Conservation (phyloP, 1,140 invertebrate genomes). For the Nasonia vitripennis region DNA sequence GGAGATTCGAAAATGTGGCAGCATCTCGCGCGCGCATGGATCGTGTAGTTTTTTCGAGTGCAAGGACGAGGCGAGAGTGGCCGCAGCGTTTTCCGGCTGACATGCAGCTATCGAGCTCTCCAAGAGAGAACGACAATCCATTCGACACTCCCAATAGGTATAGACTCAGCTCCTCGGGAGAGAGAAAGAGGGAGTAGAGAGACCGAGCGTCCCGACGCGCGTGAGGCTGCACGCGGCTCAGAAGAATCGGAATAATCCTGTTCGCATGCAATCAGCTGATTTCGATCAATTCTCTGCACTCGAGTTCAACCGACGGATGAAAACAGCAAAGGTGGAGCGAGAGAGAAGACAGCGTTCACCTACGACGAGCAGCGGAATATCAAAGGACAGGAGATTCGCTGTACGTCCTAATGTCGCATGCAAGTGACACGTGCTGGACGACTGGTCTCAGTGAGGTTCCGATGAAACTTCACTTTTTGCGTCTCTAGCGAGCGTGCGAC, state of each 20-base stretch:
- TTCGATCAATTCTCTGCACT: constrained; percentile 64
- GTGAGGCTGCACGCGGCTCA: background rate
- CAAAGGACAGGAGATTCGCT: constrained; percentile 55
- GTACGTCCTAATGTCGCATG: constrained; percentile 52
- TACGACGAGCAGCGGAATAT: constrained; percentile 3
- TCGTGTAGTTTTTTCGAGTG: background rate
- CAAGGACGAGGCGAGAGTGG: background rate
- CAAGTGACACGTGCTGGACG: constrained; percentile 57
- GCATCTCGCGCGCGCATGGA: no score
- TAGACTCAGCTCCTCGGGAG: background rate
- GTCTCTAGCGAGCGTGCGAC: constrained; percentile 15
- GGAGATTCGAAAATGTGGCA: constrained; percentile 23
- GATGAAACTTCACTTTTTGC: constrained; percentile 42
- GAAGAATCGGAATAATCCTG: background rate
- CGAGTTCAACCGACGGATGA: background rate
- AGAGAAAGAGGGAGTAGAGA: background rate
- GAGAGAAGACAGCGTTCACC: constrained; percentile 47
- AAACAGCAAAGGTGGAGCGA: constrained; percentile 42
- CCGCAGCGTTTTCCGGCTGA: no score
- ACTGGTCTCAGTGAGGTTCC: constrained; percentile 45
- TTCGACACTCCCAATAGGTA: no score
- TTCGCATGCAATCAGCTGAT: constrained; percentile 66
- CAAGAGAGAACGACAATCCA: no score
- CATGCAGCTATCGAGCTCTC: no score
- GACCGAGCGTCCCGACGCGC: no score